These are phyloP conservation scores for Elgonia sp. DNA, from an alignment of 2,888 invertebrate genomes.

Conservation along the genomic window DNA sequence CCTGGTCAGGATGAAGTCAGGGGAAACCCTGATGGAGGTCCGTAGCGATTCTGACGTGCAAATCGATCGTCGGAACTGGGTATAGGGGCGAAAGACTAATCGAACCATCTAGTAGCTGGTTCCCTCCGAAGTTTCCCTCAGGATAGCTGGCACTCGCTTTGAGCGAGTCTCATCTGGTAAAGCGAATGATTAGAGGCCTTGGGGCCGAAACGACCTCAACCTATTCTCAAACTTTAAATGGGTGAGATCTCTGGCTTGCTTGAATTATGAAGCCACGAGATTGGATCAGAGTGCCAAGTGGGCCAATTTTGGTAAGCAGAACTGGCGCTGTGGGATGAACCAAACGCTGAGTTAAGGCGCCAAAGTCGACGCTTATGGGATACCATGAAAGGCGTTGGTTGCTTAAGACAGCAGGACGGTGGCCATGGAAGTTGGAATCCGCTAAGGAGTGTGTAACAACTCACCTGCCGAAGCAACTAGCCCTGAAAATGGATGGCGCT, in stretches of 20 bases:
- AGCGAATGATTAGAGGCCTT: slow-evolving; percentile 92
- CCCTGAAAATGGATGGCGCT: slow-evolving; percentile 91
- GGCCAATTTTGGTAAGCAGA: slow-evolving; percentile 93
- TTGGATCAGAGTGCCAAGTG: slow-evolving; percentile 90
- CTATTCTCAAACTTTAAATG: slow-evolving; percentile 93
- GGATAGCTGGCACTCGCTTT: slow-evolving; percentile 84
- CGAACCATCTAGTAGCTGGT: slow-evolving; percentile 83
- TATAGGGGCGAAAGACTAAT: slow-evolving; percentile 86
- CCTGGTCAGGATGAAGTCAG: slow-evolving; percentile 91
- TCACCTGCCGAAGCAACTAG: slow-evolving; percentile 90
- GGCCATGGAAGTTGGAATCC: slow-evolving; percentile 92
- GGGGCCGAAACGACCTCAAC: slow-evolving; percentile 91
- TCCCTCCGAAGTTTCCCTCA: slow-evolving; percentile 81
- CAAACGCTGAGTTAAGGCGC: slow-evolving; percentile 84
- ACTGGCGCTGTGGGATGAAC: slow-evolving; percentile 93
- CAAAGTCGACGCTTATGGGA: slow-evolving; percentile 87
- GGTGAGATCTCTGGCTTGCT: slow-evolving; percentile 90
- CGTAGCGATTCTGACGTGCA: slow-evolving; percentile 93
- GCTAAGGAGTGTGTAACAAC: slow-evolving; percentile 87
- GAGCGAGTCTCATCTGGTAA: slow-evolving; percentile 88
- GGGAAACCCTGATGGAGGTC: slow-evolving; percentile 92
- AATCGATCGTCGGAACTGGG: slow-evolving; percentile 93
- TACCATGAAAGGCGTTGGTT: slow-evolving; percentile 78
- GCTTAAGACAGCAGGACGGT: slow-evolving; percentile 90
- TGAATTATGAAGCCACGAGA: slow-evolving; percentile 87